These are phyloP conservation scores for Strix occidentalis DNA, from an alignment of 2,797 vertebrate genomes.

Conservation along the genomic window DNA sequence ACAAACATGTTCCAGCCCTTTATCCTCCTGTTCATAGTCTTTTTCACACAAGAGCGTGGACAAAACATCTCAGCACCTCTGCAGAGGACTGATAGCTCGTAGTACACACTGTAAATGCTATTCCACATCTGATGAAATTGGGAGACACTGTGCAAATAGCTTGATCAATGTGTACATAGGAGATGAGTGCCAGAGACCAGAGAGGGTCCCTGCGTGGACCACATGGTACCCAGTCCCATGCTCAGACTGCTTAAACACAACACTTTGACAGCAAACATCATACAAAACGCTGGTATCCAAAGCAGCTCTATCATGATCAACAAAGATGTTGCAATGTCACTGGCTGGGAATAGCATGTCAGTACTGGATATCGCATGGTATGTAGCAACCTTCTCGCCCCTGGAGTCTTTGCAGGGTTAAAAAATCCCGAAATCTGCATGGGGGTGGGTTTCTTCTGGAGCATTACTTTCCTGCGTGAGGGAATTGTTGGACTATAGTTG, in stretches of 20 bases:
- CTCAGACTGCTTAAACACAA: not conserved
- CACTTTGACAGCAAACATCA: not conserved
- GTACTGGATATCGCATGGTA: not conserved
- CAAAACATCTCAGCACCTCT: not conserved
- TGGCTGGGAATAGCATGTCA: not conserved
- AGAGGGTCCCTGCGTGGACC: not conserved
- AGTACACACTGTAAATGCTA: not conserved
- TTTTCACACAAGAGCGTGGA: not conserved
- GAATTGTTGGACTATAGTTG: not conserved
- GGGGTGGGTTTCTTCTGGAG: not conserved
- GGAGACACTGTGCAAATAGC: not conserved
- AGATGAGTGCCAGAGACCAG: not conserved
- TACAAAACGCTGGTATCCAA: not conserved
- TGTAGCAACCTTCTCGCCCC: not conserved
- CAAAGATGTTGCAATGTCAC: not conserved
- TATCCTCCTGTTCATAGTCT: not conserved
- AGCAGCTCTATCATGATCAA: not conserved
- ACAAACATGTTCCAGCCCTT: not conserved
- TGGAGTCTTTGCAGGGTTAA: not conserved
- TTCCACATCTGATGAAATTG: not conserved
- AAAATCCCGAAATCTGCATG: not conserved
- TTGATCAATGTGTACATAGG: not conserved
- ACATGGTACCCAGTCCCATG: fast-evolving
- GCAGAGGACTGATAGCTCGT: not conserved
- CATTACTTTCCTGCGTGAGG: not conserved